A percentile compares a stretch with the other conserved stretches of the same genome.
Evolutionary conservation across 2,113 vertebrate species (phyloP).

Genomic region (Oostethus manadensis): DNA sequence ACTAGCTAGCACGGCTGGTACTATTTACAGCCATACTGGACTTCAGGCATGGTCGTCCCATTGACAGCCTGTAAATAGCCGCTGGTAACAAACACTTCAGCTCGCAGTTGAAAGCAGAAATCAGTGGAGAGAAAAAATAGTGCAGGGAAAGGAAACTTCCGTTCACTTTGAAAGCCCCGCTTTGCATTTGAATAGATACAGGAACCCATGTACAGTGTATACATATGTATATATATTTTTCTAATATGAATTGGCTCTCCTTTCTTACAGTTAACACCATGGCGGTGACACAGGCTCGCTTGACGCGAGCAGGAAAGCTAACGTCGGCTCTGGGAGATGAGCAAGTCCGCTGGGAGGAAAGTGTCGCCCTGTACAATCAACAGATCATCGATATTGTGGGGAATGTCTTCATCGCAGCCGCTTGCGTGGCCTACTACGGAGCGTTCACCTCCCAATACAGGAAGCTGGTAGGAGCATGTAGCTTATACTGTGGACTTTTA

Average conservation of each 20-base stretch:
- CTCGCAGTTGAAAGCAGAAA: too few relatives aligned
- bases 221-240: neutral
- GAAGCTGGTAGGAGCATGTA: conserved; percentile 62
- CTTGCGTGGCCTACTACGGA: conserved; percentile 81
- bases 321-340: conserved; percentile 77
- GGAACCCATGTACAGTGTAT: too few relatives aligned
- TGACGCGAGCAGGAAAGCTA: conserved; percentile 75
- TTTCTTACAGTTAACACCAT: conserved; percentile 68
- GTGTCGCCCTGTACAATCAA: conserved; percentile 71
- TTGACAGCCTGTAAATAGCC: too few relatives aligned
- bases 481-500: too few relatives aligned
- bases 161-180: too few relatives aligned
- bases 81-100: too few relatives aligned
- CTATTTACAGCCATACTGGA: too few relatives aligned
- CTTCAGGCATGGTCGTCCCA: too few relatives aligned
- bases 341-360: conserved; percentile 81
- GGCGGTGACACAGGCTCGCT: conserved; percentile 74
- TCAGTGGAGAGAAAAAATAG: too few relatives aligned
- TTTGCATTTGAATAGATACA: neutral
- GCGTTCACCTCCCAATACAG: conserved; percentile 81
- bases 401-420: conserved; percentile 82
- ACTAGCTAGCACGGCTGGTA: too few relatives aligned
- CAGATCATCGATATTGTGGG: conserved; percentile 78
- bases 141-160: too few relatives aligned
- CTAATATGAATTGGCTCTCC: neutral